phyloP scores from a whole-genome alignment of 2,888 invertebrate species.

The Tholera decimalis region DNA sequence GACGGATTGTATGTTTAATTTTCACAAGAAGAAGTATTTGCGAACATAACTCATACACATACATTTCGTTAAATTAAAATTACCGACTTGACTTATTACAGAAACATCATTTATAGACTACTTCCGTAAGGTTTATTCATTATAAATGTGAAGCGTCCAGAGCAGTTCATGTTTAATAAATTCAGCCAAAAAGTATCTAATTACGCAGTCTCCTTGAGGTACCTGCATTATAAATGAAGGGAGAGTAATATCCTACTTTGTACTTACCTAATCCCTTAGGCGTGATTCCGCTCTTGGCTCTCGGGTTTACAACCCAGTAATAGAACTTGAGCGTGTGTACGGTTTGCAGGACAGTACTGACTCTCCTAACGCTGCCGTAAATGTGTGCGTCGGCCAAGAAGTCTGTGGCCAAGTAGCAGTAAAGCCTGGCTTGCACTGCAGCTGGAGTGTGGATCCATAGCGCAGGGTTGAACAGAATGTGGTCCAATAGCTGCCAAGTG shows the following conservation, averaged over 20 bases:
- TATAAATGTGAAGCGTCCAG: constrained; percentile 24
- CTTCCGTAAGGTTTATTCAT: constrained; percentile 21
- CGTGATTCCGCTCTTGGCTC: constrained; percentile 98
- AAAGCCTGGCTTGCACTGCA: constrained; percentile 98
- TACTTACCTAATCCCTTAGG: constrained; percentile 98
- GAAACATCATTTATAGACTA: constrained; percentile 25
- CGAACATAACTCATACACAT: constrained; percentile 21
- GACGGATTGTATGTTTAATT: constrained; percentile 26
- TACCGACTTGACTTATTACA: constrained; percentile 1
- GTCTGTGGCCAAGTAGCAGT: constrained; percentile 99
- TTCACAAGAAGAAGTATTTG: constrained; percentile 17
- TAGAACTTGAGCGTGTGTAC: constrained; percentile 99
- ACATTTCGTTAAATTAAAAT: constrained; percentile 22
- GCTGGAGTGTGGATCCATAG: constrained; percentile 99
- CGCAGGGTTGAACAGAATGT: constrained; percentile 99
- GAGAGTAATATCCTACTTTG: constrained; percentile 22
- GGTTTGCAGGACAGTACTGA: constrained; percentile 99
- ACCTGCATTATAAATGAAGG: constrained; percentile 43
- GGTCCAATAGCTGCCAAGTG: constrained; percentile 99
- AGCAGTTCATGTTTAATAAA: constrained; percentile 12
- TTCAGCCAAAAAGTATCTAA: constrained; percentile 32
- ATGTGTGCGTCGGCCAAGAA: constrained; percentile 99
- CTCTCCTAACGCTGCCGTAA: constrained; percentile 98
- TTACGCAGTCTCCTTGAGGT: constrained; percentile 44
- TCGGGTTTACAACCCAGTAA: constrained; percentile 99